Conservation (phyloP, 2,888 invertebrate species). For the Pollenia angustigena region DNA sequence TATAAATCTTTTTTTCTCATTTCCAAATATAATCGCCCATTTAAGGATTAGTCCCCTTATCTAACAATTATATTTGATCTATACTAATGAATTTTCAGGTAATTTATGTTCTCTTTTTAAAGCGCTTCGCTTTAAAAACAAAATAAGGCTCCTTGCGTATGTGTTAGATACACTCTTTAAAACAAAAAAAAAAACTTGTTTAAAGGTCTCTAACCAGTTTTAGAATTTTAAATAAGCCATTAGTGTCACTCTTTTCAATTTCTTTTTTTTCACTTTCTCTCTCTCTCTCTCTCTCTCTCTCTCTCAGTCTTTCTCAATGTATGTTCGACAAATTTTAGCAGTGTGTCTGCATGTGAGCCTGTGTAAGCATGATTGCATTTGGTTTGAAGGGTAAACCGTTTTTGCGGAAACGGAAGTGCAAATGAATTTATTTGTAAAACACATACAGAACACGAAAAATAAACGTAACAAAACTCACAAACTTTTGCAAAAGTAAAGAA, state of each 20-base stretch:
- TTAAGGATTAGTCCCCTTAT: no score
- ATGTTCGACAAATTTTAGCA: not conserved
- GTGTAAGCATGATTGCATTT: not conserved
- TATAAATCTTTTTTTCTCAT: no score
- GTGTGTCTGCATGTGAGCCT: not conserved
- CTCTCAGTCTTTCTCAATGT: not conserved
- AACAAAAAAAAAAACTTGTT: not conserved
- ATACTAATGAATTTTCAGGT: no score
- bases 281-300: not conserved
- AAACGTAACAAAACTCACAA: constrained; percentile 17
- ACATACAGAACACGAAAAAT: constrained; percentile 42
- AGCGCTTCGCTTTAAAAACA: not conserved
- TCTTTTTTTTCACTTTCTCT: not conserved
- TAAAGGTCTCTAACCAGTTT: constrained; percentile 1
- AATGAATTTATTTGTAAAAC: constrained; percentile 60
- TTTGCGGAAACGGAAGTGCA: constrained; percentile 67
- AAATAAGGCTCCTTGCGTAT: not conserved
- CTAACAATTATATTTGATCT: no score
- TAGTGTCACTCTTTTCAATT: constrained; percentile 14
- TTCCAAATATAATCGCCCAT: no score
- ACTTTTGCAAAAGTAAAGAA: constrained; percentile 9
- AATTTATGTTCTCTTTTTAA: no score
- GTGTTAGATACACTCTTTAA: not conserved
- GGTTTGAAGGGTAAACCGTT: constrained; percentile 45
- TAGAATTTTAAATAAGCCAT: constrained; percentile 45